Percentiles rank a stretch among this genome's conserved stretches.
Evolutionary conservation across 1,140 invertebrate species (phyloP).

Genomic region (Probaryconus sp.): DNA sequence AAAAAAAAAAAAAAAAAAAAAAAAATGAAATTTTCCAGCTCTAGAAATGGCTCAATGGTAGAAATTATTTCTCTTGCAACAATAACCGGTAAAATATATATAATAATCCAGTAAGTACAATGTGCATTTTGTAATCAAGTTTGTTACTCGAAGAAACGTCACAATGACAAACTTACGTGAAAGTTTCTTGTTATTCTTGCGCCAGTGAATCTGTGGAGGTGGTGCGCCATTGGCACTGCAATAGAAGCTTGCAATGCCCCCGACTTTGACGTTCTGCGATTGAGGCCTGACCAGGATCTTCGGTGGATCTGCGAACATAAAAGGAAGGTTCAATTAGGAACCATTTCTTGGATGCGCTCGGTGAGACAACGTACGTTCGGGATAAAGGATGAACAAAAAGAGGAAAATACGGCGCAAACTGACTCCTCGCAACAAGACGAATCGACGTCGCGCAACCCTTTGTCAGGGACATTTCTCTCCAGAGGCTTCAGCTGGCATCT

Average conservation of each 20-base stretch:
- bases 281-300: constrained; percentile 91
- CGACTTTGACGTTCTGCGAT: constrained; percentile 91
- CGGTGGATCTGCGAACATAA: constrained; percentile 88
- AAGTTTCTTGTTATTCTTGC: constrained; percentile 92
- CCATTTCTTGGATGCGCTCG: not conserved
- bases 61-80: constrained; percentile 22
- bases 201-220: constrained; percentile 91
- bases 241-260: constrained; percentile 95
- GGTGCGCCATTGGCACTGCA: constrained; percentile 96
- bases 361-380: not conserved
- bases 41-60: no score
- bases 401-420: constrained; percentile 1
- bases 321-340: constrained; percentile 24
- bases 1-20: no score
- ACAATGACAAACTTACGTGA: constrained; percentile 81
- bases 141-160: constrained; percentile 24
- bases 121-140: constrained; percentile 24
- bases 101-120: constrained; percentile 13
- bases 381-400: not conserved
- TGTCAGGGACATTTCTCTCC: constrained; percentile 38
- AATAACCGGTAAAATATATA: constrained; percentile 5
- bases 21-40: no score
- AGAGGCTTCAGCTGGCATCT: constrained; percentile 30
- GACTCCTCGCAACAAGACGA: constrained; percentile 49
- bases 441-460: constrained; percentile 40